These are phyloP conservation scores for Apis dorsata DNA, from an alignment of 1,140 invertebrate genomes.

Conservation along the genomic window DNA sequence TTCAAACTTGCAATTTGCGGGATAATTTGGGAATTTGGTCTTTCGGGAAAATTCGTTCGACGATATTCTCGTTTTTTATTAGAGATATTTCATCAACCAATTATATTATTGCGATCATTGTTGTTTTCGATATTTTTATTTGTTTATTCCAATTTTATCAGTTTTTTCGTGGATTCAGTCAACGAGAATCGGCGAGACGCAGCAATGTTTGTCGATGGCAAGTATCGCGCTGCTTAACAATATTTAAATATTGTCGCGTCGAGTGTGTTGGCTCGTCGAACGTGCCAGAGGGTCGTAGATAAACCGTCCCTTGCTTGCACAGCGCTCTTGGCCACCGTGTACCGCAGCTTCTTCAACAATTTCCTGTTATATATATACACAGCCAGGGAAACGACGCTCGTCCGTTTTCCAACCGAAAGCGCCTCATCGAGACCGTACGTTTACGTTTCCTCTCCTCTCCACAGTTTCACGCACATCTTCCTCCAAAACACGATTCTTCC, in stretches of 20 bases:
- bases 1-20: neutral
- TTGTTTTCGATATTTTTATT: too few relatives aligned
- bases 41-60: neutral
- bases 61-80: too few relatives aligned
- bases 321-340: slow-evolving; percentile 60
- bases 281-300: slow-evolving; percentile 59
- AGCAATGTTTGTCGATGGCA: slow-evolving; percentile 54
- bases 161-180: too few relatives aligned
- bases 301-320: slow-evolving; percentile 66
- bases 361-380: slow-evolving; percentile 48
- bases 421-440: slow-evolving; percentile 15
- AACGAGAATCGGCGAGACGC: neutral
- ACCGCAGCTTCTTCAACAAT: slow-evolving; percentile 50
- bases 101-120: too few relatives aligned
- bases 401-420: neutral
- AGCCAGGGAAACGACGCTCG: slow-evolving; percentile 29
- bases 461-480: neutral
- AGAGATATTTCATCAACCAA: too few relatives aligned
- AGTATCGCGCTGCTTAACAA: slow-evolving; percentile 66
- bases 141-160: too few relatives aligned
- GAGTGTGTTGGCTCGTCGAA: slow-evolving; percentile 52
- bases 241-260: slow-evolving; percentile 67
- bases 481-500: neutral
- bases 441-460: neutral
- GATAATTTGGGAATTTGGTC: neutral